Percentiles rank a stretch among this genome's conserved stretches.
Evolutionary conservation across 92 coral and sea anemone species (phyloP).

Genomic region (Paramuricea clavata): DNA sequence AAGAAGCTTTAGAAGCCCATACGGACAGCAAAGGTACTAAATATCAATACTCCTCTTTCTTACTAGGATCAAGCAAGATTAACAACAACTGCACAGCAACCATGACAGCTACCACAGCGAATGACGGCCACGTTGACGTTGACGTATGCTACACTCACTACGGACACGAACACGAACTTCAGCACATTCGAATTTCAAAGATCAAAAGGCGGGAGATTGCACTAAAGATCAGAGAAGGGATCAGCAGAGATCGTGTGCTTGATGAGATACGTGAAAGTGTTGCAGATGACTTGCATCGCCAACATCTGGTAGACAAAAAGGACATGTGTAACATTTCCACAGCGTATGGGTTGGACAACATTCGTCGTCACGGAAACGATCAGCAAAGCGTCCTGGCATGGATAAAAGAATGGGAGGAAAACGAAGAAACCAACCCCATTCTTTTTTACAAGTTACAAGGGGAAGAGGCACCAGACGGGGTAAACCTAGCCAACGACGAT

Average conservation of each 20-base stretch:
- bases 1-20: background rate
- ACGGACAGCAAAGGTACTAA: background rate
- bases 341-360: constrained; percentile 57
- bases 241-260: constrained; percentile 49
- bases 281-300: constrained; percentile 33
- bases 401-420: constrained; percentile 62
- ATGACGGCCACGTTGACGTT: constrained; percentile 48
- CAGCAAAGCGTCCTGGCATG: constrained; percentile 65
- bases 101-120: constrained; percentile 18
- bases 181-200: constrained; percentile 59
- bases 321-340: constrained; percentile 62
- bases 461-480: constrained; percentile 43
- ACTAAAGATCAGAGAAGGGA: constrained; percentile 70
- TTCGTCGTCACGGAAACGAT: constrained; percentile 68
- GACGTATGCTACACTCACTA: constrained; percentile 64
- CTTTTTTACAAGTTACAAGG: constrained; percentile 68
- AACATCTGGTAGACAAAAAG: constrained; percentile 64
- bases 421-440: constrained; percentile 53
- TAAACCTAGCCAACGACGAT: constrained; percentile 61
- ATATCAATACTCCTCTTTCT: background rate
- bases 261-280: constrained; percentile 64
- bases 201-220: constrained; percentile 64
- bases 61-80: constrained; percentile 59
- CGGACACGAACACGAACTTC: constrained; percentile 60
- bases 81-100: too few relatives aligned